These are phyloP conservation scores for Heterodera carotae DNA, from an alignment of 1,140 invertebrate species.

Conservation along the genomic window DNA sequence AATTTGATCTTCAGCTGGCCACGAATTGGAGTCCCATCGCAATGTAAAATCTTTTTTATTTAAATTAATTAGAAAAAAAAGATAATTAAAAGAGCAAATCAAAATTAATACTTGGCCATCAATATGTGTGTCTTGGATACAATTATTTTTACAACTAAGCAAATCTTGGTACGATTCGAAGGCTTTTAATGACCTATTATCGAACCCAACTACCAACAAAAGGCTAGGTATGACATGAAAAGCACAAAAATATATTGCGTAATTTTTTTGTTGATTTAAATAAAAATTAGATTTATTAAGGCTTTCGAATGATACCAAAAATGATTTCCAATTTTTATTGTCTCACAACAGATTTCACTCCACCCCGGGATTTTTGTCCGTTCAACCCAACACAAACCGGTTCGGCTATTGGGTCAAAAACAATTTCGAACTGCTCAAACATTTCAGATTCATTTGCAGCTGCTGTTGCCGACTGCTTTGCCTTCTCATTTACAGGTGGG, in stretches of 20 bases:
- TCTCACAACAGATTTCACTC: too few species aligned
- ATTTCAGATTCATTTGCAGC: conserved; percentile 30
- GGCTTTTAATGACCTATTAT: too few species aligned
- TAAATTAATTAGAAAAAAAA: background rate
- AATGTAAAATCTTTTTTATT: conserved; percentile 36
- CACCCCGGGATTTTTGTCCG: background rate
- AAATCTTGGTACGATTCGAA: too few species aligned
- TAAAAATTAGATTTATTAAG: too few species aligned
- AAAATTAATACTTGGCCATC: too few species aligned
- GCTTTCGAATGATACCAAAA: too few species aligned
- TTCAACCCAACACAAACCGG: conserved; percentile 29
- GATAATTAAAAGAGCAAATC: background rate
- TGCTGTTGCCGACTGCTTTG: background rate
- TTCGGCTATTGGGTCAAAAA: conserved; percentile 46
- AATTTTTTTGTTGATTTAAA: too few species aligned
- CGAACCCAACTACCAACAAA: too few species aligned
- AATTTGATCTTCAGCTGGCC: conserved; percentile 47
- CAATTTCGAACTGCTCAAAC: conserved; percentile 50
- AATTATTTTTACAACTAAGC: too few species aligned
- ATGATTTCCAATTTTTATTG: background rate
- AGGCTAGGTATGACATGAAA: too few species aligned
- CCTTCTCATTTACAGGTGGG: background rate
- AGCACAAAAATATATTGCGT: too few species aligned
- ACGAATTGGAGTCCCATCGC: conserved; percentile 50
- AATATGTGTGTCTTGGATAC: too few species aligned